Evolutionary conservation across 2,113 vertebrate genomes (phyloP), one percentile per base, ranked within the genome.

Genomic region (Hippocampus abdominalis): DNA sequence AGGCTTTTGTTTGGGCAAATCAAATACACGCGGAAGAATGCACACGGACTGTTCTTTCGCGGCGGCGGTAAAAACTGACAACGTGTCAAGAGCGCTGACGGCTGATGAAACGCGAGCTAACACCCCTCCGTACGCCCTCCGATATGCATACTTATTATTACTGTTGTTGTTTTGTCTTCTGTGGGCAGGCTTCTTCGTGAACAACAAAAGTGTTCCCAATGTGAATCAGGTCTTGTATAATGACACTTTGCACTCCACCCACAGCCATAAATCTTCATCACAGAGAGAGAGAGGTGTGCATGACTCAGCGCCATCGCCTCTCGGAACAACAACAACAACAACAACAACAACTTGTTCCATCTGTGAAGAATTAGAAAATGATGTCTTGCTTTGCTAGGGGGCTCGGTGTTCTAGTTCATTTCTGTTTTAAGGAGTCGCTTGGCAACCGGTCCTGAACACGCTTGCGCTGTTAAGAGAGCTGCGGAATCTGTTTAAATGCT

Each of bases 31-130:
- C 11, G 23, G 10, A 23, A n/a, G 20, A 20, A 54, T n/a, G 21
- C 21, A 9, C 2, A 9, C 2, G 51, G 20, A n/a, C 8, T 8
- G 2, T 49, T n/a, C 21, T 53, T 53, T 21, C 20, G 10, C 7
- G 8, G 21, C 49, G 9, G n/a, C 8, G 20, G 18, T 53, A 53
- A 20, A 53, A 5, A 57, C 12, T 62, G 12, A 11, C 9, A 40
- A 62, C 16, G 25, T 27, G 27, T 59, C 36, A 39, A 39, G 60
- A 40, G n/a, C 0, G 32, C 60, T 62, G 32, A 40, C 2, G 9
- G 18, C 20, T 4, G 60, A 40, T 62, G 36, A 62, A 62, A 62
- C 18, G 75, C 79, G 82, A 80, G 81, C 84, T n/a, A 82, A 71
- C 72, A n/a, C 44, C 18, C 32, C 32, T 36, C 32, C 32, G 5